Percentiles rank a stretch among this genome's conserved stretches.
phyloP scores from a whole-genome alignment of 2,888 invertebrate species.

The Prosopocoilus inquinatus region DNA sequence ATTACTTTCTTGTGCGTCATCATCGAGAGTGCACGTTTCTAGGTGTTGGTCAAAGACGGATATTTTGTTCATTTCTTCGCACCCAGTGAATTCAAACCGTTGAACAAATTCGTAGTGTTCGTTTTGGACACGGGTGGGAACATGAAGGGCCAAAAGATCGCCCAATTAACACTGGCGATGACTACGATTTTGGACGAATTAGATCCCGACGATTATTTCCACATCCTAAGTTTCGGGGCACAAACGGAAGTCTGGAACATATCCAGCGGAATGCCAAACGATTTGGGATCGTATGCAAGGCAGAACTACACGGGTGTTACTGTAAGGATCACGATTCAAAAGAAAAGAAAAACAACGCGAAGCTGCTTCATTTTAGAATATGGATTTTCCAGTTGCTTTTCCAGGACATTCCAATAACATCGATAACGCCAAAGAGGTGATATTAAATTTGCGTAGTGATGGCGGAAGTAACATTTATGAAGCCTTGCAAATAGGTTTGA shows the following conservation, averaged over 20 bases:
- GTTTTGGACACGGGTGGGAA: constrained; percentile 76
- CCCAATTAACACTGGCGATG: constrained; percentile 68
- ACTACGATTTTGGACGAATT: constrained; percentile 64
- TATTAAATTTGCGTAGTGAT: constrained; percentile 55
- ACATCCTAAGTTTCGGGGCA: constrained; percentile 66
- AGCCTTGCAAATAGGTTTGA: constrained; percentile 57
- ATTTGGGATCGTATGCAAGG: no score
- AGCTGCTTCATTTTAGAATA: not conserved
- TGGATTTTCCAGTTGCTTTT: constrained; percentile 50
- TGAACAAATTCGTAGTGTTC: constrained; percentile 69
- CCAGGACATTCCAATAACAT: constrained; percentile 57
- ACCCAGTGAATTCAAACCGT: constrained; percentile 58
- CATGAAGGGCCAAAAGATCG: constrained; percentile 67
- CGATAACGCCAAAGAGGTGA: constrained; percentile 59
- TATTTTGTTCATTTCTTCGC: constrained; percentile 78
- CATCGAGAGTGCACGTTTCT: constrained; percentile 20
- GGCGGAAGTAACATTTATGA: constrained; percentile 69
- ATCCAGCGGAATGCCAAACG: no score
- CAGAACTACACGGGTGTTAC: no score
- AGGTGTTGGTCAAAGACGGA: constrained; percentile 64
- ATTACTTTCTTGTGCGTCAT: not conserved
- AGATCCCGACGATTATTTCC: constrained; percentile 63
- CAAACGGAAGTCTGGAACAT: constrained; percentile 56
- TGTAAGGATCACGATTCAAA: no score
- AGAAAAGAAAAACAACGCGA: no score